Evolutionary conservation across 2,113 vertebrate genomes (phyloP).

Genomic region (Melanostigma gelatinosum): DNA sequence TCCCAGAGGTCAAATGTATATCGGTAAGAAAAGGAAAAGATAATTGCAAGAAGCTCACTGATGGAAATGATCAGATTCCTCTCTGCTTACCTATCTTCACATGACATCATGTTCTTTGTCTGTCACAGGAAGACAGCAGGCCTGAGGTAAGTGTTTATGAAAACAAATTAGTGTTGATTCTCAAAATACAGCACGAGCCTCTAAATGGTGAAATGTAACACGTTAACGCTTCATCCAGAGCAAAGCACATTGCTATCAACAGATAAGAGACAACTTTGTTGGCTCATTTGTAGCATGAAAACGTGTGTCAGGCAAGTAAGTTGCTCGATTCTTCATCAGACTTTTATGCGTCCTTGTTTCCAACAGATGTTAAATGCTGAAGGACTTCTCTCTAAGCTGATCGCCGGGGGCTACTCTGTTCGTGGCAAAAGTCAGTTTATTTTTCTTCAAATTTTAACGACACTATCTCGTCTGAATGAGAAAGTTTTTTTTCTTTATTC

Average conservation of each 20-base stretch:
- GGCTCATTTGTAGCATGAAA: no score
- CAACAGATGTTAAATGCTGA: constrained; percentile 55
- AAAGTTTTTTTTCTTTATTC: neutral
- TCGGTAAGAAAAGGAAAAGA: constrained; percentile 35
- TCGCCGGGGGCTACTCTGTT: constrained; percentile 59
- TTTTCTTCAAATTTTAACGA: neutral
- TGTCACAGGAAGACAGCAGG: constrained; percentile 60
- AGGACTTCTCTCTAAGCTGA: constrained; percentile 57
- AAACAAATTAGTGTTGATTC: neutral
- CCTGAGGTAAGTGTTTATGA: constrained; percentile 47
- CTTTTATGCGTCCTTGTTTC: neutral
- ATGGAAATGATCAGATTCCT: fast-evolving
- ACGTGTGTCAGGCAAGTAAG: no score
- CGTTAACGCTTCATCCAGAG: no score
- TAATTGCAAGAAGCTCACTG: neutral
- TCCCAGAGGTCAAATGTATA: constrained; percentile 73
- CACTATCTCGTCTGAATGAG: neutral
- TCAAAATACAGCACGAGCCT: neutral
- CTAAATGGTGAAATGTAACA: neutral
- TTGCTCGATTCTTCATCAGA: neutral
- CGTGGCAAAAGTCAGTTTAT: constrained; percentile 66
- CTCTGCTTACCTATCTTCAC: neutral
- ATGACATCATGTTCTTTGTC: neutral
- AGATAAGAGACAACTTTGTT: no score
- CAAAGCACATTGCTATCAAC: neutral